Percentiles rank a stretch among this genome's conserved stretches.
These are phyloP conservation scores for Chromoteleia sp. DNA, from an alignment of 2,888 invertebrate genomes.

Conservation along the genomic window DNA sequence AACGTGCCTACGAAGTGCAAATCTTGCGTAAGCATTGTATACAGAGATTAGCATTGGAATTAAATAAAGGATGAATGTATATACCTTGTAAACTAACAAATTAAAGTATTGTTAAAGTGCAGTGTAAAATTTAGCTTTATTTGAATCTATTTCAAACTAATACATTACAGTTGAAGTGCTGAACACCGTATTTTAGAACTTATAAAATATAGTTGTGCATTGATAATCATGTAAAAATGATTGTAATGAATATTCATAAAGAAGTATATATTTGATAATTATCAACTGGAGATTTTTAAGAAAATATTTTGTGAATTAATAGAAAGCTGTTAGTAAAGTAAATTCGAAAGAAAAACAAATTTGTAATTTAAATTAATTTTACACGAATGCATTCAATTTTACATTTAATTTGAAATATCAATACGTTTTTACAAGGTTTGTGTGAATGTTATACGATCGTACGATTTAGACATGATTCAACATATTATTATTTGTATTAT, in stretches of 20 bases:
- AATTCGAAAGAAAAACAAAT: no score
- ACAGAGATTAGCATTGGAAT: slow-evolving; percentile 19
- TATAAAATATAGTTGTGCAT: no score
- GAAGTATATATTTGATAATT: no score
- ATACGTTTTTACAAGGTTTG: background rate
- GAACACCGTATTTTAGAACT: no score
- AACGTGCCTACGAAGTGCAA: slow-evolving; percentile 23
- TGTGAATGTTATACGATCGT: background rate
- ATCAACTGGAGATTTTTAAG: no score
- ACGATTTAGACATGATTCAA: background rate
- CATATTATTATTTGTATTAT: background rate
- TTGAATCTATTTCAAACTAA: slow-evolving; percentile 12
- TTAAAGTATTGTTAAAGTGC: background rate
- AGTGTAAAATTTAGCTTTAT: background rate
- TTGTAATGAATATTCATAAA: no score
- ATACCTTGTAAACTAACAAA: slow-evolving; percentile 15
- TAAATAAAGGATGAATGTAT: slow-evolving; percentile 13
- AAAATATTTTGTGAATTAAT: no score
- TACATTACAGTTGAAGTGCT: no score
- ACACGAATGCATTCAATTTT: background rate
- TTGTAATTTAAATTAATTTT: no score
- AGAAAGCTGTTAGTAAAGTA: no score
- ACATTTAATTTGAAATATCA: background rate
- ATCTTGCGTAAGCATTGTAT: slow-evolving; percentile 1
- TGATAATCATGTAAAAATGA: slow-evolving; percentile 3